Evolutionary conservation across 2,797 vertebrate genomes (phyloP), one percentile per base, ranked within the genome.

Genomic region (Discoglossus pictus): DNA sequence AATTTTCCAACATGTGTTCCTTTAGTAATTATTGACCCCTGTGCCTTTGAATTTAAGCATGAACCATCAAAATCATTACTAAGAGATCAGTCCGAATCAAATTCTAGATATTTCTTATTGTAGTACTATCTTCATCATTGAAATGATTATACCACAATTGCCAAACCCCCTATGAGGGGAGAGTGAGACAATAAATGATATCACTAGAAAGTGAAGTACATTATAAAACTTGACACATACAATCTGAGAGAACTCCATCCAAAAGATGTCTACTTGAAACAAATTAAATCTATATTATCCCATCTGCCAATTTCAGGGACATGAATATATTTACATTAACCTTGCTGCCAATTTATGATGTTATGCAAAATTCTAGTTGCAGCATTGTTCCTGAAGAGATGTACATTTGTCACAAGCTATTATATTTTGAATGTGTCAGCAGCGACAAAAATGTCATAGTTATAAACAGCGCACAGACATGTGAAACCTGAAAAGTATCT

Each of bases 271-370:
- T 68, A 52, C 55, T 68, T 68, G 55, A 58, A 68, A 60, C 55
- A 68, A 60, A 68, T 68, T 52, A 60, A 68, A 68, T 68, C 65
- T 68, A 52, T 68, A 68, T 68, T 68, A 68, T 53, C 65, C 46
- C 11, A 8, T n/a, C 65, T 60, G 65, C 65, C 65, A 68, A 60
- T 52, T 60, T 23, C 55, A 68, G 36, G 23, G 55, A 61, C 46
- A 59, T 36, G 47, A 60, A 68, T 60, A 68, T 42, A 60, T 60
- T 68, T 60, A 60, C 47, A 68, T 52, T 68, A 68, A 60, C 55
- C 47, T 68, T 51, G 24, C 55, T 68, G 65, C 55, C 65, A 68
- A 53, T 68, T 68, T 60, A 67, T 44, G 36, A 67, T 46, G 54
- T 59, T 17, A 51, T 46, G 36, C 20, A 68, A 42, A 34, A 60